Evolutionary conservation across 2,797 vertebrate species (phyloP), one percentile per base, ranked within the genome.

Genomic region (Pogonophryne albipinna): DNA sequence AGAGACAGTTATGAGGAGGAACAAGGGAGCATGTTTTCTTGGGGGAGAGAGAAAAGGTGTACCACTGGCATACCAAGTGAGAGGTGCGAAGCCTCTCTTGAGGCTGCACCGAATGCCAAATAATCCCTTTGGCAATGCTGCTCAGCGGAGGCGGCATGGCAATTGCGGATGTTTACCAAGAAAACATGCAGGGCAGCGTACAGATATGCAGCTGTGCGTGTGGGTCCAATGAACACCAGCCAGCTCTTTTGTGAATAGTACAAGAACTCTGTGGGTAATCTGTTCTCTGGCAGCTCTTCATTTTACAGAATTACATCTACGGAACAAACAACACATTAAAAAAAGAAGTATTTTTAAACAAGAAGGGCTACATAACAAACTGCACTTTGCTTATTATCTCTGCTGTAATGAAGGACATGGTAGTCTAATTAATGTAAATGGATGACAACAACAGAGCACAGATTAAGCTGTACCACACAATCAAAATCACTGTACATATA

Each of bases 101-200:
- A 86, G 81, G 83, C 79, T 89, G 65, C 59, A 72, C 71, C 78
- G 88, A 74, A 78, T 77, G 71, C 76, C 87, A 87, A 90, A 92
- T 85, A 90, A 84, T 87, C 88, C 85, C 69, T 85, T 82, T 83
- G 87, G 84, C 85, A 80, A 71, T 80, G 83, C 86, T 78, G 84
- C 86, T 71, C 69, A 74, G 70, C 80, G 76, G 73, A 90, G 84
- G 82, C 58, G 74, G 78, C 77, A 88, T 83, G 87, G 84, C 79
- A 84, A 79, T 83, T 81, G 83, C 67, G 65, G 74, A 76, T 87
- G 86, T 90, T 90, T 80, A 89, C 87, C 90, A 94, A 90, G 90
- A 94, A 94, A 94, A 93, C 93, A 94, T 94, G 91, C 89, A 79
- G 83, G 75, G 69, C 80, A 90, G 62, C 82, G 85, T 82, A 78